Evolutionary conservation across 2,113 vertebrate species (phyloP).

Genomic region (Myodes glareolus): DNA sequence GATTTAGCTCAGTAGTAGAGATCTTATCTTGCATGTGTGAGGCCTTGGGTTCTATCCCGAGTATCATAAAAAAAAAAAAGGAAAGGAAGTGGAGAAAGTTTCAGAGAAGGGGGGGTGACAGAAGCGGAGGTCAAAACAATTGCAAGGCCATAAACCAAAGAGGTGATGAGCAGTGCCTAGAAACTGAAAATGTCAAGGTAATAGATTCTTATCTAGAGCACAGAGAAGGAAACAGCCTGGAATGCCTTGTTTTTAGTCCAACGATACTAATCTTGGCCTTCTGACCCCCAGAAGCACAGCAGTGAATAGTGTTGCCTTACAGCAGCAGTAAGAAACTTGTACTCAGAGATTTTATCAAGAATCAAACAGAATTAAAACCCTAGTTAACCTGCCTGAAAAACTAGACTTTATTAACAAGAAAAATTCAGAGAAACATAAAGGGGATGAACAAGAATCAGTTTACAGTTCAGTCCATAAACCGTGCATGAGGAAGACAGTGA

Average conservation of each 20-base stretch:
- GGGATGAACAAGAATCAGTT: background rate
- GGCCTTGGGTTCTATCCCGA: background rate
- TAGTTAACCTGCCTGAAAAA: background rate
- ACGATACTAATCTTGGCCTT: background rate
- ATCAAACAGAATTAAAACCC: background rate
- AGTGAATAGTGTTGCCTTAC: background rate
- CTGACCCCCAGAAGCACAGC: background rate
- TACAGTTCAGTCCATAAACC: no score
- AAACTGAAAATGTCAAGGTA: background rate
- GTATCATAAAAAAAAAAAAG: background rate
- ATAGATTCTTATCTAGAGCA: background rate
- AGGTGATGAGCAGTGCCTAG: background rate
- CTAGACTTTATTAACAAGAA: background rate
- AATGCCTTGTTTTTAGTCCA: background rate
- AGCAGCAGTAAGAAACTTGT: background rate
- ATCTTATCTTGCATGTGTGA: background rate
- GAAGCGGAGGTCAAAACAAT: background rate
- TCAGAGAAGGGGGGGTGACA: background rate
- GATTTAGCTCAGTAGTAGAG: background rate
- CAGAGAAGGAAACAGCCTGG: background rate
- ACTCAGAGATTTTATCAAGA: background rate
- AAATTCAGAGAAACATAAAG: background rate
- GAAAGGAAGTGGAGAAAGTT: background rate
- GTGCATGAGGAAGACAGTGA: background rate
- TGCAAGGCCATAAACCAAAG: background rate